Evolutionary conservation across 2,113 vertebrate species (phyloP).

Genomic region (Variabilichromis moorii): DNA sequence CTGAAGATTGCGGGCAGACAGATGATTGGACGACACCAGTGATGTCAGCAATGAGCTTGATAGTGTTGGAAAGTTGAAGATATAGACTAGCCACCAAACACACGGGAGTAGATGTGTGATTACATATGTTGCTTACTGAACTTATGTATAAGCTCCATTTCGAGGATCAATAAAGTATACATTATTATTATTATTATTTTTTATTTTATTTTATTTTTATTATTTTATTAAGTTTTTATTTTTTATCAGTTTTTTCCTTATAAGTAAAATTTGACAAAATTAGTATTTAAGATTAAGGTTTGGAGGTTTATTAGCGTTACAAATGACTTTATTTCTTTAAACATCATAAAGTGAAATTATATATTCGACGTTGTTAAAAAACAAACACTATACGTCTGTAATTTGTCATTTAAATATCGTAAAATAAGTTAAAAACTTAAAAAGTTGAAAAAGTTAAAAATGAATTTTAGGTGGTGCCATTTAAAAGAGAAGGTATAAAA

Average conservation of each 20-base stretch:
- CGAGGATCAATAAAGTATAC: neutral
- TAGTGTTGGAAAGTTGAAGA: neutral
- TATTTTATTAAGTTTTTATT: neutral
- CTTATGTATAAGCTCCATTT: neutral
- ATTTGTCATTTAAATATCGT: neutral
- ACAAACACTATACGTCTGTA: neutral
- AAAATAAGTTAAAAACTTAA: neutral
- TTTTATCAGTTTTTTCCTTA: neutral
- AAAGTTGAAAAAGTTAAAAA: neutral
- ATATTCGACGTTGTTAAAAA: neutral
- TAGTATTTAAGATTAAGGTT: neutral
- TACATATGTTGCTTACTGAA: neutral
- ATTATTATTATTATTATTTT: neutral
- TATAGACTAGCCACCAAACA: neutral
- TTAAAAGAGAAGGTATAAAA: neutral
- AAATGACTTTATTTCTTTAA: neutral
- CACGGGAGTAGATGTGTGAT: neutral
- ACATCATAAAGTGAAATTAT: neutral
- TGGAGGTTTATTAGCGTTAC: neutral
- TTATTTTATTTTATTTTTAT: neutral
- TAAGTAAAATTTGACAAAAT: neutral
- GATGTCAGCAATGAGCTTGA: neutral
- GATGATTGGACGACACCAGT: neutral
- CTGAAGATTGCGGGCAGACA: neutral
- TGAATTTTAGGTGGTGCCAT: neutral